phyloP scores from a whole-genome alignment of 1,140 invertebrate genomes.

The Danaus plexippus region DNA sequence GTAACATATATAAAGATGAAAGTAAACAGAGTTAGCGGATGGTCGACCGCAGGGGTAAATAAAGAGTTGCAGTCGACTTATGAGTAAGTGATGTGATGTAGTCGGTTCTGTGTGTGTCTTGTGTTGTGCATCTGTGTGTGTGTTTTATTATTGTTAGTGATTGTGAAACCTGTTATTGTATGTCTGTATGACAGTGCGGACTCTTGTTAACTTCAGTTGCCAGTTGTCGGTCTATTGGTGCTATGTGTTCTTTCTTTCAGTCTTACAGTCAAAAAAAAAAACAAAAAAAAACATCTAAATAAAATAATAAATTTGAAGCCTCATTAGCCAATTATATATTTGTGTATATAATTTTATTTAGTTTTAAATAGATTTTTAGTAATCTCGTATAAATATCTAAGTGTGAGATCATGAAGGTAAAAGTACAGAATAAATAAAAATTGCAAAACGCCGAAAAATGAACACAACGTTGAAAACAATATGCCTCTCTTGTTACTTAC shows the following conservation, averaged over 20 bases:
- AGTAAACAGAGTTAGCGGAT: constrained; percentile 20
- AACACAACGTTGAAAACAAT: constrained; percentile 67
- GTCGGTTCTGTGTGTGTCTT: constrained; percentile 24
- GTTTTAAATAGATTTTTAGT: constrained; percentile 65
- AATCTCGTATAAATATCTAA: constrained; percentile 71
- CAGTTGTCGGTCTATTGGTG: constrained; percentile 48
- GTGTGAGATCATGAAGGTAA: constrained; percentile 68
- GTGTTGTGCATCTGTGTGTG: constrained; percentile 15
- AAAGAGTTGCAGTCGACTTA: constrained; percentile 30
- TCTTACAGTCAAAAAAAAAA: constrained; percentile 57
- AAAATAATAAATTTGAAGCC: constrained; percentile 61
- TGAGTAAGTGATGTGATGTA: constrained; percentile 24
- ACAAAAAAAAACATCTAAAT: constrained; percentile 49
- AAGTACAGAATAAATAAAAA: constrained; percentile 66
- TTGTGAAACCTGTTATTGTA: constrained; percentile 10
- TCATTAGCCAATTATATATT: constrained; percentile 69
- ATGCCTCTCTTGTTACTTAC: constrained; percentile 67
- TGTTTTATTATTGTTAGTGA: constrained; percentile 10
- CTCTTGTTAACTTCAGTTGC: constrained; percentile 36
- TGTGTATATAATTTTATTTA: constrained; percentile 61
- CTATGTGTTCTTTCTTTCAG: constrained; percentile 54
- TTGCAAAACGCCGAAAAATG: constrained; percentile 66
- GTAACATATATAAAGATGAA: constrained; percentile 26
- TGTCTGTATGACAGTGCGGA: constrained; percentile 39
- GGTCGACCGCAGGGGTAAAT: constrained; percentile 39